Percentiles rank a stretch among this genome's conserved stretches.
Conservation (phyloP, 2,888 invertebrate species). For the Philonicus albiceps region DNA sequence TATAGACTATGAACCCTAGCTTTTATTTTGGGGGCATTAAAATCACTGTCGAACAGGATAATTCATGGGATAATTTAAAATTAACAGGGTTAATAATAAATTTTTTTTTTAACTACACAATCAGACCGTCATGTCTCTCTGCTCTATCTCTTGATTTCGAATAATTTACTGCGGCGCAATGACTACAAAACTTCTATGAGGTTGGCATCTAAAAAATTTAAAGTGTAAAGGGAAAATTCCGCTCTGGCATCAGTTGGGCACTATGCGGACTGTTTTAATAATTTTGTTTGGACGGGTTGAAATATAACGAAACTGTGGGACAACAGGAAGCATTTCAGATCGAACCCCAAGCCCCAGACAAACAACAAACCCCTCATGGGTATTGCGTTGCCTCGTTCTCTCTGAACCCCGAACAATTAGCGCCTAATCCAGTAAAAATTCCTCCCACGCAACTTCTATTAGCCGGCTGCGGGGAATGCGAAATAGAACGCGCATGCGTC, state of each 20-base stretch:
- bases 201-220: neutral
- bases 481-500: neutral
- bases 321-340: neutral
- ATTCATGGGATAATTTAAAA: neutral
- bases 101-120: neutral
- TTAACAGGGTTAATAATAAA: neutral
- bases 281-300: neutral
- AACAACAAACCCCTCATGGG: neutral
- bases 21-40: too few species aligned
- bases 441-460: neutral
- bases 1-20: too few species aligned
- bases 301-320: neutral
- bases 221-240: neutral
- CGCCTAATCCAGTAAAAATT: neutral
- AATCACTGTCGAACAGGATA: neutral
- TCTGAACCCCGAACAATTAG: neutral
- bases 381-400: neutral
- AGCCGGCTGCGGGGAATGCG: neutral
- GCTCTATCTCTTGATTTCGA: neutral
- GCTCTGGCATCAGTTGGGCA: neutral
- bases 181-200: neutral
- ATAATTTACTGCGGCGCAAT: neutral
- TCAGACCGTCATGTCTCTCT: neutral
- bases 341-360: neutral
- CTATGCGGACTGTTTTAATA: neutral